A percentile compares a stretch with the other conserved stretches of the same genome.
These are phyloP conservation scores for Hyposoter didymator DNA, from an alignment of 2,888 invertebrate species.

Conservation along the genomic window DNA sequence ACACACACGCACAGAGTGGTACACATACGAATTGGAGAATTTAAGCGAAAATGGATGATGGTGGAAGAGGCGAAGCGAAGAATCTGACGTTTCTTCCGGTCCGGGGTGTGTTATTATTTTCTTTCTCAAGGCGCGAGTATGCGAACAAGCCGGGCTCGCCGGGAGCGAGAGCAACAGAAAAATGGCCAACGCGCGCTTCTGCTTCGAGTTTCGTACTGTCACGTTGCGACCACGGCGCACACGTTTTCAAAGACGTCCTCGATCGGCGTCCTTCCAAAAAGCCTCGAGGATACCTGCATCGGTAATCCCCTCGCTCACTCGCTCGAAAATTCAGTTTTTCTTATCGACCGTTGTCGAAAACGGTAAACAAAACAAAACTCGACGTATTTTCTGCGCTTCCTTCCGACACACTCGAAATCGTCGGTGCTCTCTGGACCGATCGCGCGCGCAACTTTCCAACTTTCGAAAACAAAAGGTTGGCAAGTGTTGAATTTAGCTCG, in stretches of 20 bases:
- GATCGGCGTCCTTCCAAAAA: not conserved
- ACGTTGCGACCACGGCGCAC: slow-evolving; percentile 35
- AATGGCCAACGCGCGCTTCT: slow-evolving; percentile 1
- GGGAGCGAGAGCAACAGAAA: not conserved
- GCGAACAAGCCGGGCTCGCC: not conserved
- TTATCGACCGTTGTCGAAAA: not conserved
- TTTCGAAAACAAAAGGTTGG: not conserved
- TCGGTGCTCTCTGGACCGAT: too few species aligned
- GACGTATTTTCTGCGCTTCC: not conserved
- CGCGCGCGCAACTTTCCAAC: too few species aligned
- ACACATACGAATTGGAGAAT: not conserved
- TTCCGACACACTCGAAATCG: not conserved
- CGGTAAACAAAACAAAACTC: not conserved
- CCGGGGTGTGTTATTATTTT: not conserved
- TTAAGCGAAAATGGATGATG: not conserved
- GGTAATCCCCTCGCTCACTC: not conserved
- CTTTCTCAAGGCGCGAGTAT: not conserved
- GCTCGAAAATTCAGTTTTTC: not conserved
- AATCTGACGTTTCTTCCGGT: slow-evolving; percentile 29
- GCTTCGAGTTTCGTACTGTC: slow-evolving; percentile 46
- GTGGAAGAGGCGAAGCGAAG: not conserved
- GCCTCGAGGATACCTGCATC: not conserved
- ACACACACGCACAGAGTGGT: not conserved
- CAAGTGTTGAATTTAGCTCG: not conserved
- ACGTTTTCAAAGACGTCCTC: slow-evolving; percentile 21